Evolutionary conservation across 92 coral and sea anemone genomes (phyloP).

Genomic region (Umimayanthus kanabou): DNA sequence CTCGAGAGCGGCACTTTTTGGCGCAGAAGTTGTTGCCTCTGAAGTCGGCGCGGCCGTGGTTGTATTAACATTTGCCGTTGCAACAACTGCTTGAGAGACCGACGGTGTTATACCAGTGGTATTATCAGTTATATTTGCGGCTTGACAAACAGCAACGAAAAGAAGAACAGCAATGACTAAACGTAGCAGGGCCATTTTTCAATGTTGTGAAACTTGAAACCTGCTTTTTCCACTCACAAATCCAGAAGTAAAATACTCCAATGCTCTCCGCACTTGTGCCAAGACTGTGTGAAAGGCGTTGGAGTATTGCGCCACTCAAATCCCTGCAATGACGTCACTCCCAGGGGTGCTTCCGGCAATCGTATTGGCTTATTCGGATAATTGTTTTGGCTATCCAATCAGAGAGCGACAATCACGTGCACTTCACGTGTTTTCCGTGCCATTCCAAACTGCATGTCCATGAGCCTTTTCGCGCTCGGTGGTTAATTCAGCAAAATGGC

Average conservation of each 20-base stretch:
- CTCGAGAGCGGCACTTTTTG: not conserved
- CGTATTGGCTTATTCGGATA: conserved; percentile 3
- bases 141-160: conserved; percentile 30
- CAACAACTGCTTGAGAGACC: not conserved
- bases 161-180: conserved; percentile 7
- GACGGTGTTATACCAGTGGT: not conserved
- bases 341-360: not conserved
- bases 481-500: conserved; percentile 56
- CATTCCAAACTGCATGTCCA: not conserved
- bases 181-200: conserved; percentile 18
- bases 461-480: not conserved
- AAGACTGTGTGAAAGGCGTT: conserved; percentile 45
- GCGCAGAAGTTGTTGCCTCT: not conserved
- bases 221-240: not conserved
- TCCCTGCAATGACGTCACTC: conserved; percentile 47
- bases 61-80: not conserved
- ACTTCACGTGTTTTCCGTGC: conserved; percentile 16
- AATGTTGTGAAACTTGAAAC: conserved; percentile 30
- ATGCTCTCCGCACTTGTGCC: not conserved
- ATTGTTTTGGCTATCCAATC: conserved; percentile 29
- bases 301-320: conserved; percentile 62
- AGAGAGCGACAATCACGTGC: conserved; percentile 50
- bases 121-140: not conserved
- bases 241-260: not conserved
- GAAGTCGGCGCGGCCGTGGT: not conserved